A percentile compares a stretch with the other conserved stretches of the same genome.
Conservation (phyloP, 53 echinoderm and acorn worm genomes). For the Echinarachnius parma region DNA sequence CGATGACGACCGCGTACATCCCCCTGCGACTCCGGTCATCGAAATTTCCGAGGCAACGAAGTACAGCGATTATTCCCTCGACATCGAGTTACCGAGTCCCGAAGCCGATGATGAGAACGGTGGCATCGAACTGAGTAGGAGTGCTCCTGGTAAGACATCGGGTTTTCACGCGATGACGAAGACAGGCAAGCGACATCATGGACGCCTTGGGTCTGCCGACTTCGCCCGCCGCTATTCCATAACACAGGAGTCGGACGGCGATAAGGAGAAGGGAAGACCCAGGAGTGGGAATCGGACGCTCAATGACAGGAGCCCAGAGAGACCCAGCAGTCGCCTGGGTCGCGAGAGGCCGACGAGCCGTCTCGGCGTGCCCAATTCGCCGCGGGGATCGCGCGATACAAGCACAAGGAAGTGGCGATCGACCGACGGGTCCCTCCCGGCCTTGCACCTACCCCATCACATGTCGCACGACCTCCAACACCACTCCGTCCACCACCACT, state of each 20-base stretch:
- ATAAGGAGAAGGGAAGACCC: too few species aligned
- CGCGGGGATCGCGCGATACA: background rate
- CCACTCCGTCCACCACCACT: background rate
- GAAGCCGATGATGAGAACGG: constrained; percentile 4
- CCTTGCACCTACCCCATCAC: too few species aligned
- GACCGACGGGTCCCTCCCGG: constrained; percentile 5
- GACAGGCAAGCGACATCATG: background rate
- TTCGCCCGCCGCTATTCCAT: background rate
- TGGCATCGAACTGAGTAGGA: constrained; percentile 12
- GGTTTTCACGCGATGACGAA: background rate
- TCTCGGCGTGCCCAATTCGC: constrained; percentile 7
- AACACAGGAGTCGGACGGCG: too few species aligned
- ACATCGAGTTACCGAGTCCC: background rate
- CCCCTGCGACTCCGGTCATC: background rate
- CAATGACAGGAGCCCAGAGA: background rate
- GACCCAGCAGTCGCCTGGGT: background rate
- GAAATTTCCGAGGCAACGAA: constrained; percentile 2
- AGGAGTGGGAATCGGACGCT: too few species aligned
- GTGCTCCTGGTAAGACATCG: constrained; percentile 13
- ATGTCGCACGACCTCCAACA: too few species aligned
- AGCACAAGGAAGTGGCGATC: constrained; percentile 27
- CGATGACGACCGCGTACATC: background rate
- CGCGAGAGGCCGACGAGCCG: background rate
- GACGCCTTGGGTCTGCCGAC: constrained; percentile 6
- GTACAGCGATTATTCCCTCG: background rate